Evolutionary conservation across 2,113 vertebrate genomes (phyloP), one percentile per base, ranked within the genome.

Genomic region (Romanogobio albipinnatus): DNA sequence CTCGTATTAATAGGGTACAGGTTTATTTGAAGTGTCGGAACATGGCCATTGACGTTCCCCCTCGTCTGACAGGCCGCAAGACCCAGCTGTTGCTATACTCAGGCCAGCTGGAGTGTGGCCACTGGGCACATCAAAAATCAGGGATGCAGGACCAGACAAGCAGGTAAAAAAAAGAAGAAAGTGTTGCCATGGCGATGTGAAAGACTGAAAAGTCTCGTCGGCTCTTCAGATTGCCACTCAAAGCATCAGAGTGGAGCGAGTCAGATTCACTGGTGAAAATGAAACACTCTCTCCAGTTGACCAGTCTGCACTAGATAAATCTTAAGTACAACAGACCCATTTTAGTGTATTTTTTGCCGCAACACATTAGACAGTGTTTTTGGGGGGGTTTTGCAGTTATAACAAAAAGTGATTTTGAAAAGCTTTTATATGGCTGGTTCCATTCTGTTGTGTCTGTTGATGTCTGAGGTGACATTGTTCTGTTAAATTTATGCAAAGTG

Each of bases 171-270:
- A 80, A 49, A 33, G 39, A 24, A 78, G 53, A 62, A 62, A 70
- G 64, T 29, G 84, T 89, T 87, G 81, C 84, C 75, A 87, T 87
- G 83, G 83, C 43, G 39, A 85, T 76, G 56, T 33, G 2, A 85
- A 79, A 85, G 85, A 51, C 76, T 36, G 33, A 89, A 85, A 87
- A 59, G 82, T 70, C 76, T 85, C 53, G 61, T 81, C 51, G 53
- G 15, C 70, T 81, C 47, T 74, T 85, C 47, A 86, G 83, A 59
- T 76, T 71, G 86, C 78, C 19, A 66, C 71, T 86, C n/a, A 80
- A 47, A 51, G n/a, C 59, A 47, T 68, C 45, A 56, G 53, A 81
- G 53, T 68, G 47, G 73, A 47, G 84, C 24, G 22, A 24, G 71
- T 85, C 58, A 62, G 73, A 29, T 71, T 77, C 85, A 73, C 66